Percentiles rank a stretch among this genome's conserved stretches.
Conservation (phyloP, 2,797 vertebrate genomes). For the Argya squamiceps region DNA sequence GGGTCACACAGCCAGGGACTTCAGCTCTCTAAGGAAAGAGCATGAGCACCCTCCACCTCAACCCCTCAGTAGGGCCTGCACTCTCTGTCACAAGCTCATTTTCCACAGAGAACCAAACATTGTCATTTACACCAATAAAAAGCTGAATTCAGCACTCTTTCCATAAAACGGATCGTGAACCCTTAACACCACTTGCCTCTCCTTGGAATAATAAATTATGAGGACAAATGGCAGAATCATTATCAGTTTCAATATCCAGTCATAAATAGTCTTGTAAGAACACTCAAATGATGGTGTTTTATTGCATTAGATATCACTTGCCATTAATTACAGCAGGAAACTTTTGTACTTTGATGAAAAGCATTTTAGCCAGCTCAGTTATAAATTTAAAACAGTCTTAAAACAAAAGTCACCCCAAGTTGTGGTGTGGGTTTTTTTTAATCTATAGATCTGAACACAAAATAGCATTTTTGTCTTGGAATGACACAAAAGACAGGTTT, state of each 20-base stretch:
- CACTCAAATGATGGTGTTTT: slow-evolving; percentile 68
- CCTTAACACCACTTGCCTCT: slow-evolving; percentile 64
- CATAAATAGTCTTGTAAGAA: slow-evolving; percentile 73
- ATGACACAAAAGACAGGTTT: slow-evolving; percentile 10
- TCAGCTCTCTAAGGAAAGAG: background rate
- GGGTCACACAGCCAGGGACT: background rate
- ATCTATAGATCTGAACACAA: background rate
- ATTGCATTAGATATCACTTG: slow-evolving; percentile 65
- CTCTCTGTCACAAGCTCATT: background rate
- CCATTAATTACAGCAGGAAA: slow-evolving; percentile 66
- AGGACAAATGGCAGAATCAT: slow-evolving; percentile 73
- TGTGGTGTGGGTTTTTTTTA: background rate
- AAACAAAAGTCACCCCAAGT: slow-evolving; percentile 57
- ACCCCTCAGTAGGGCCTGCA: background rate
- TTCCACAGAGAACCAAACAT: slow-evolving; percentile 32
- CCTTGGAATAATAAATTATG: slow-evolving; percentile 71
- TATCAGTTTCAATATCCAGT: slow-evolving; percentile 72
- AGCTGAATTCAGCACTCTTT: slow-evolving; percentile 68
- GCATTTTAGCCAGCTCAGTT: slow-evolving; percentile 56
- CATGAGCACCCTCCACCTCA: background rate
- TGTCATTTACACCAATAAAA: slow-evolving; percentile 61
- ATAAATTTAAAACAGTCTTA: slow-evolving; percentile 54
- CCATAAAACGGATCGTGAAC: slow-evolving; percentile 65
- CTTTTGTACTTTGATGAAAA: slow-evolving; percentile 67
- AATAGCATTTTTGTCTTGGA: slow-evolving; percentile 7